phyloP scores from a whole-genome alignment of 2,888 invertebrate genomes.

The Eupithecia inturbata region DNA sequence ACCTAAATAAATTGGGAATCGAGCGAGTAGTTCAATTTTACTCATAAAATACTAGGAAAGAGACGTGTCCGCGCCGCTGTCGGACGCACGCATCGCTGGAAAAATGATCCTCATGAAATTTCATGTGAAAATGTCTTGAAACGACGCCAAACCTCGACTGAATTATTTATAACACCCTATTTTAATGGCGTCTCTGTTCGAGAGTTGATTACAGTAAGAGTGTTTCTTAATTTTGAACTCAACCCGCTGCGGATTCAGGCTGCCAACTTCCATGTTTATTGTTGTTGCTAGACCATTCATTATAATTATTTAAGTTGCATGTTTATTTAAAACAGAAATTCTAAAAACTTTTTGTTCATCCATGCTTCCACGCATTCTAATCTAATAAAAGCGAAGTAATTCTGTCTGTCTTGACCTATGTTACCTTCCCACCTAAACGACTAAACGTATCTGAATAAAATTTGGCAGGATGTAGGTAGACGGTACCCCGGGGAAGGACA shows the following conservation, averaged over 20 bases:
- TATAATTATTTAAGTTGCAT: not conserved
- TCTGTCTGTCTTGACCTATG: no score
- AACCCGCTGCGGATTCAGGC: slow-evolving; percentile 61
- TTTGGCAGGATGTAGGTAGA: no score
- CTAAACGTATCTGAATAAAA: no score
- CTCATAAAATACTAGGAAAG: slow-evolving; percentile 49
- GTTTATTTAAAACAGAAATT: not conserved
- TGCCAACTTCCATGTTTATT: slow-evolving; percentile 45
- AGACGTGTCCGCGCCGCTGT: slow-evolving; percentile 21
- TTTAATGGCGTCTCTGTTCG: slow-evolving; percentile 79
- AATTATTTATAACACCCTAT: slow-evolving; percentile 82
- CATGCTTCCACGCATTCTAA: no score
- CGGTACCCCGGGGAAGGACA: no score
- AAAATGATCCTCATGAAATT: slow-evolving; percentile 83
- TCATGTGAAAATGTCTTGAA: slow-evolving; percentile 83
- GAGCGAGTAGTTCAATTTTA: slow-evolving; percentile 53
- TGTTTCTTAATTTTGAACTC: slow-evolving; percentile 78
- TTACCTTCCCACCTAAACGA: no score
- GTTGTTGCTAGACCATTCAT: slow-evolving; percentile 23
- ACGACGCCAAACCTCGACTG: slow-evolving; percentile 80
- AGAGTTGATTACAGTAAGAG: slow-evolving; percentile 79
- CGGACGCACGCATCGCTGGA: slow-evolving; percentile 61
- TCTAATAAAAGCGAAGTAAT: no score
- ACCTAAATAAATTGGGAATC: slow-evolving; percentile 7
- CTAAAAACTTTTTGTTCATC: no score